phyloP scores from a whole-genome alignment of 2,113 vertebrate species.

The Sisor rabdophorus region DNA sequence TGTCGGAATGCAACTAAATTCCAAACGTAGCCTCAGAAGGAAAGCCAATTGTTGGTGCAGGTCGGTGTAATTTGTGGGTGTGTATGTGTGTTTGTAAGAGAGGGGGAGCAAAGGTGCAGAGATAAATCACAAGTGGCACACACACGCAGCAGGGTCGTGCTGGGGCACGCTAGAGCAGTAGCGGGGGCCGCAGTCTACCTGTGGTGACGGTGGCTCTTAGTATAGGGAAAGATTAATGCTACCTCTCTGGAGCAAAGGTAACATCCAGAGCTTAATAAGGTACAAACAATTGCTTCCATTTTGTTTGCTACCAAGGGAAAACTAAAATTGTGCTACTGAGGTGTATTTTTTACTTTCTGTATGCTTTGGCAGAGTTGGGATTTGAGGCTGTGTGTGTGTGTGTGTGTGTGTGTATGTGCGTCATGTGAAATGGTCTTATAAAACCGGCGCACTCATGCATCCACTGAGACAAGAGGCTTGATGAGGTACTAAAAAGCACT shows the following conservation, averaged over 20 bases:
- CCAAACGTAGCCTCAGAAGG: background rate
- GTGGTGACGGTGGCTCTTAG: constrained; percentile 55
- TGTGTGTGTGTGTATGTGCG: constrained; percentile 5
- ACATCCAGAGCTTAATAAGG: constrained; percentile 78
- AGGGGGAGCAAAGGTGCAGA: constrained; percentile 29
- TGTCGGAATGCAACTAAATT: constrained; percentile 23
- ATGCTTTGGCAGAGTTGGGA: constrained; percentile 35
- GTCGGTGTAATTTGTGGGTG: constrained; percentile 28
- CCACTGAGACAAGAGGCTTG: background rate
- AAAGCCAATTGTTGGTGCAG: constrained; percentile 28
- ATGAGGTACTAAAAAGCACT: background rate
- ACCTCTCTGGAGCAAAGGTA: constrained; percentile 75
- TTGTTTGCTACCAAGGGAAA: constrained; percentile 72
- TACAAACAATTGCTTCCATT: constrained; percentile 79
- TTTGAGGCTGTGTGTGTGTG: constrained; percentile 22
- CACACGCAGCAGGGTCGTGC: constrained; percentile 44
- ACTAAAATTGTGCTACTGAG: constrained; percentile 69
- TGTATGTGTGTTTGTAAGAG: constrained; percentile 29
- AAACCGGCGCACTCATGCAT: background rate
- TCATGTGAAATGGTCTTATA: constrained; percentile 19
- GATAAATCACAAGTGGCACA: constrained; percentile 45
- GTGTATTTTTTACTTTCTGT: constrained; percentile 45
- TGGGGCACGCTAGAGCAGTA: constrained; percentile 37
- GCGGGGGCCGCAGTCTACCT: constrained; percentile 45
- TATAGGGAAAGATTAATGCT: constrained; percentile 73